These are phyloP conservation scores for Protomyctophum bolini DNA, from an alignment of 2,113 vertebrate genomes.

Conservation along the genomic window DNA sequence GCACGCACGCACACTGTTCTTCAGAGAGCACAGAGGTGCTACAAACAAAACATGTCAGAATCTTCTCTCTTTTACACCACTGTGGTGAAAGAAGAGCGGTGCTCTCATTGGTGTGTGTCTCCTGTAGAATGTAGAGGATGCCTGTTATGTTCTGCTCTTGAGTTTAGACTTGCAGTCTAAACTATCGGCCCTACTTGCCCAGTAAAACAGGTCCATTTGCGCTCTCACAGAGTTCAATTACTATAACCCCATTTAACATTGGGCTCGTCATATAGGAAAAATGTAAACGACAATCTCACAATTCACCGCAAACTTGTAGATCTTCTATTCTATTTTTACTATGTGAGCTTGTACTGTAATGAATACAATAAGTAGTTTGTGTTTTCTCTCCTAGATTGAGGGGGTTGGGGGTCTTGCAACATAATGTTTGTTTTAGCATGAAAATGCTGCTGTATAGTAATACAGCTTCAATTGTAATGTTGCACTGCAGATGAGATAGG, in stretches of 20 bases:
- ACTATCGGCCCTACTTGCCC: not conserved
- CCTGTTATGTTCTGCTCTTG: conserved; percentile 25
- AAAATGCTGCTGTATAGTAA: no score
- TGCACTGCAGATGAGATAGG: no score
- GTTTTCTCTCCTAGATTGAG: no score
- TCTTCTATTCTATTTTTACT: no score
- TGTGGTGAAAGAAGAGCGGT: not conserved
- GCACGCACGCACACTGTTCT: conserved; percentile 15
- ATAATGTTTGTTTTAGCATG: no score
- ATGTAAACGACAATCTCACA: not conserved
- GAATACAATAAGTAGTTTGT: no score
- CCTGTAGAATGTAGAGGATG: conserved; percentile 45
- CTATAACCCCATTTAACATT: not conserved
- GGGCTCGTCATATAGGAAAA: no score
- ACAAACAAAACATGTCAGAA: conserved; percentile 39
- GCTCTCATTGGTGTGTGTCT: not conserved
- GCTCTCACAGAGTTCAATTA: not conserved
- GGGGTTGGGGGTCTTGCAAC: no score
- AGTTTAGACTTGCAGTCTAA: not conserved
- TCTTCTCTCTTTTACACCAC: conserved; percentile 20
- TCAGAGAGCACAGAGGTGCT: conserved; percentile 39
- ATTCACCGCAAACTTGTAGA: no score
- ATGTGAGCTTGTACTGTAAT: no score
- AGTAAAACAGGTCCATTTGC: no score
- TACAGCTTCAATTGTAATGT: no score